These are phyloP conservation scores for Nannoperca australis DNA, from an alignment of 2,797 vertebrate genomes.

Conservation along the genomic window DNA sequence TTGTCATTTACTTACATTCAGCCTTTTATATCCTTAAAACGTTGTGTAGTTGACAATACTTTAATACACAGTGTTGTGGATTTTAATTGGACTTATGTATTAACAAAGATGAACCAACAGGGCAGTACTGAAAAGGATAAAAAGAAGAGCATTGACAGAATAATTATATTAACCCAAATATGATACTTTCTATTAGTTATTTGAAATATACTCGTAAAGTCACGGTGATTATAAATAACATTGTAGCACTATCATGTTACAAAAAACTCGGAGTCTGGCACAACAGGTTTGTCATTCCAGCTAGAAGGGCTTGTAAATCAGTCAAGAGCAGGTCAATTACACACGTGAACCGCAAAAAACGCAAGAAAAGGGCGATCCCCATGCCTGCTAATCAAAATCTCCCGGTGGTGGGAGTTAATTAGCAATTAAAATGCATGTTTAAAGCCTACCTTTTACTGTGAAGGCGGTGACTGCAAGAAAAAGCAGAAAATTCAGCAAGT, in stretches of 20 bases:
- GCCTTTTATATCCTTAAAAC: not conserved
- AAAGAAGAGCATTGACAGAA: too few species aligned
- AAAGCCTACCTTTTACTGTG: constrained; percentile 74
- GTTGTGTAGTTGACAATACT: not conserved
- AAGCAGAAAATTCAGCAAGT: constrained; percentile 57
- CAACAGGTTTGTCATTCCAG: constrained; percentile 23
- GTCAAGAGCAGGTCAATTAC: not conserved
- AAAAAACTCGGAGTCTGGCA: not conserved
- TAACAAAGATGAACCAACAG: not conserved
- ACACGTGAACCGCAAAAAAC: not conserved
- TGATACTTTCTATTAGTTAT: not conserved
- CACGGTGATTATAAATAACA: not conserved
- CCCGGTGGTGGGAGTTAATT: not conserved
- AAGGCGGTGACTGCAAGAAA: constrained; percentile 58
- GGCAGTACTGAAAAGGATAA: too few species aligned
- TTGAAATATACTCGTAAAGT: not conserved
- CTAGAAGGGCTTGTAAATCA: not conserved
- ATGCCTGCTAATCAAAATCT: not conserved
- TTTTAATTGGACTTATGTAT: not conserved
- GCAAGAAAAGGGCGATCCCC: not conserved
- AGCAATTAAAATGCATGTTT: not conserved
- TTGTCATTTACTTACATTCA: not conserved
- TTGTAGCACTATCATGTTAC: not conserved
- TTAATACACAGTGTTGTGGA: not conserved
- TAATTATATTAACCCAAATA: not conserved